phyloP scores from a whole-genome alignment of 2,888 invertebrate species.

The Nemurella pictetii region DNA sequence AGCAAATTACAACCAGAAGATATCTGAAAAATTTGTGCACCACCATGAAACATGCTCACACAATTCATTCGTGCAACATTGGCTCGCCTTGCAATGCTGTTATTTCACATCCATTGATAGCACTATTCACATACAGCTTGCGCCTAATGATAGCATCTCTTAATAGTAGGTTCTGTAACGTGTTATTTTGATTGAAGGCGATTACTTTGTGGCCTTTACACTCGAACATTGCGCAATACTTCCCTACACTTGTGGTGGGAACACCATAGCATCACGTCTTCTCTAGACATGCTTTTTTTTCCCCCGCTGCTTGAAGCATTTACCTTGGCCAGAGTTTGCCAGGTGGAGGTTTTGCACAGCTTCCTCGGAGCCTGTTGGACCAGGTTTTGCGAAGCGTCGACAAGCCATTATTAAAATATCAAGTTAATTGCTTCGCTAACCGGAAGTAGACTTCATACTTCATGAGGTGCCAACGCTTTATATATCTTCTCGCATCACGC shows the following conservation, averaged over 20 bases:
- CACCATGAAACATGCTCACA: neutral
- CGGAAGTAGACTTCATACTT: neutral
- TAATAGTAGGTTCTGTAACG: conserved; percentile 5
- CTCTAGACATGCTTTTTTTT: neutral
- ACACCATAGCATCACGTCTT: conserved; percentile 4
- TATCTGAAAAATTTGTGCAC: neutral
- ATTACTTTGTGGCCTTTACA: conserved; percentile 21
- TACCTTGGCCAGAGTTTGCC: neutral
- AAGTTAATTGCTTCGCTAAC: neutral
- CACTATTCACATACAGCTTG: neutral
- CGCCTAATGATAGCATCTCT: conserved; percentile 1
- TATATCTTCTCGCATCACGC: neutral
- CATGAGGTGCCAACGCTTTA: neutral
- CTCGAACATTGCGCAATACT: conserved; percentile 4
- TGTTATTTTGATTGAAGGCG: conserved; percentile 20
- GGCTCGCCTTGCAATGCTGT: neutral
- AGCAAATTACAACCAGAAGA: neutral
- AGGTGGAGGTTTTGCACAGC: conserved; percentile 2
- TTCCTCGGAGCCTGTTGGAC: neutral
- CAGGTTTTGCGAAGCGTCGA: neutral
- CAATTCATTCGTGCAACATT: neutral
- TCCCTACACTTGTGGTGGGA: neutral
- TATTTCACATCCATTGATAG: neutral
- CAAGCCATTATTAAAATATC: neutral
- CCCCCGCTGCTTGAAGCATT: neutral